These are phyloP conservation scores for Peromyscus californicus DNA, from an alignment of 2,113 vertebrate species.

Conservation along the genomic window DNA sequence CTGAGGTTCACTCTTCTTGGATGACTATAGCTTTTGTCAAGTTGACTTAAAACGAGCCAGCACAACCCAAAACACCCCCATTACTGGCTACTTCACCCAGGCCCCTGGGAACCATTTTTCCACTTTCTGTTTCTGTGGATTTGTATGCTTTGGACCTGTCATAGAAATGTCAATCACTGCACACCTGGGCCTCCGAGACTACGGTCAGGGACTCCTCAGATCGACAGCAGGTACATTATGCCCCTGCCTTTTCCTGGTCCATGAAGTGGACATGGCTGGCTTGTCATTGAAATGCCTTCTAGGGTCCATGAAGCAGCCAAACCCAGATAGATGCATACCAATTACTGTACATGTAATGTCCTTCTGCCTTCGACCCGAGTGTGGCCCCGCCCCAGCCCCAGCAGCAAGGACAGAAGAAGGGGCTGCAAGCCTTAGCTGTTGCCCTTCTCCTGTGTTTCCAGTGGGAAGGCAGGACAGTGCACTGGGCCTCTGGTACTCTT, in stretches of 20 bases:
- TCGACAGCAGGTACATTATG: rapidly evolving
- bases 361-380: not conserved
- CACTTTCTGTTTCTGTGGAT: not conserved
- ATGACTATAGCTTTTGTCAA: not conserved
- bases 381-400: not conserved
- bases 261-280: rapidly evolving
- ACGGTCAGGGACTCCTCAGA: not conserved
- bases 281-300: not conserved
- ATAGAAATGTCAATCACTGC: rapidly evolving
- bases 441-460: too few species aligned
- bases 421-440: not conserved
- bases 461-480: not conserved
- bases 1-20: not conserved
- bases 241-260: not conserved
- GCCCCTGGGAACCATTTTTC: not conserved
- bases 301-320: not conserved
- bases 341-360: rapidly evolving
- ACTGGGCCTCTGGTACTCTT: too few species aligned
- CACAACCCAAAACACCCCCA: not conserved
- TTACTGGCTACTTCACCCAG: too few species aligned
- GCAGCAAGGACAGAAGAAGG: not conserved
- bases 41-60: not conserved
- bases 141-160: not conserved
- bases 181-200: rapidly evolving
- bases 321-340: rapidly evolving